These are phyloP conservation scores for Hirtodrosophila trivittata DNA, from an alignment of 2,888 invertebrate species.

Conservation along the genomic window DNA sequence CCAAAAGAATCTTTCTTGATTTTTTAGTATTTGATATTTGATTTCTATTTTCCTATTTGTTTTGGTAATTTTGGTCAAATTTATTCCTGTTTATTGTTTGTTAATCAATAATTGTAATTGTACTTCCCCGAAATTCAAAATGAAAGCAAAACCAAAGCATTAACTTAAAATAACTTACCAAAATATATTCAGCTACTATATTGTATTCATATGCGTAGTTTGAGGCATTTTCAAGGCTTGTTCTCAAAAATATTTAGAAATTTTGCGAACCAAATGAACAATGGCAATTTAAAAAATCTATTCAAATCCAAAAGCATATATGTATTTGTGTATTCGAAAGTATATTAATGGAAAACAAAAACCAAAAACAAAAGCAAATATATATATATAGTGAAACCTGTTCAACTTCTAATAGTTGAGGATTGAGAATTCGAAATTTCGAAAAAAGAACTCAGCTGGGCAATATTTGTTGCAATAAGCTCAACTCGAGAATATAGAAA, in stretches of 20 bases:
- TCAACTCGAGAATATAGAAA: conserved; percentile 59
- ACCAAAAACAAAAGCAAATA: conserved; percentile 2
- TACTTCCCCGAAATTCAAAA: conserved; percentile 28
- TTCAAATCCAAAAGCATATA: conserved; percentile 50
- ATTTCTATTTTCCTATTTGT: conserved; percentile 6
- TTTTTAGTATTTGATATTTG: conserved; percentile 3
- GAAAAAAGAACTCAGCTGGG: conserved; percentile 53
- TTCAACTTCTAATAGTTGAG: conserved; percentile 32
- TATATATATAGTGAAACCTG: conserved; percentile 24
- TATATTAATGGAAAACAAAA: conserved; percentile 31
- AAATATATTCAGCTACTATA: conserved; percentile 64
- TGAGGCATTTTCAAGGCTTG: conserved; percentile 82
- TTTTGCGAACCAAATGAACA: conserved; percentile 70
- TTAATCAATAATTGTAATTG: not conserved
- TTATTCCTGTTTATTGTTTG: not conserved
- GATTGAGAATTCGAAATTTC: conserved; percentile 38
- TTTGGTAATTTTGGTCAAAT: conserved; percentile 4
- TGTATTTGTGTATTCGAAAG: conserved; percentile 65
- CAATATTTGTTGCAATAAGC: conserved; percentile 69
- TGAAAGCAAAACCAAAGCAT: conserved; percentile 24
- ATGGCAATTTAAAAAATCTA: conserved; percentile 50
- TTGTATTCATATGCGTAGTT: conserved; percentile 78
- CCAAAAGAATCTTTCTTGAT: conserved; percentile 16
- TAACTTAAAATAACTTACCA: conserved; percentile 49
- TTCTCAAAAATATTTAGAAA: conserved; percentile 79